Base-by-base conservation (phyloP, 2,113 vertebrate genomes). In the Marcusenius ussheri region DNA sequence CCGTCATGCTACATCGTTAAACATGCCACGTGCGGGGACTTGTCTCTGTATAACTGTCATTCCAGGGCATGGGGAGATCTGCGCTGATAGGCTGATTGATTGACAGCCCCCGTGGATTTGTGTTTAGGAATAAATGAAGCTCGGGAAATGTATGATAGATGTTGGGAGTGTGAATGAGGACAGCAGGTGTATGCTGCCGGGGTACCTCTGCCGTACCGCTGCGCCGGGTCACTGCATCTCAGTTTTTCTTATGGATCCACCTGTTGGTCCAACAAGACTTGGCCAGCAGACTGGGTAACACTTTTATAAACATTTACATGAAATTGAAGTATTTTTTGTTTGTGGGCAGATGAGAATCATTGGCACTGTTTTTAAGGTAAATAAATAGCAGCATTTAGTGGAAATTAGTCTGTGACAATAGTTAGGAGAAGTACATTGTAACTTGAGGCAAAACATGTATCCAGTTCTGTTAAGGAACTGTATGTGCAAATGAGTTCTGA, bases 61-160 rank as follows among this genome's bases (percentile, higher is more conserved):
- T 47, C 19, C 45, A 5, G 46, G 31, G 42, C 24, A 21, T 77
- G 93, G 93, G 91, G 15, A 89, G 45, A 21, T 21, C 27, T 45
- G 88, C 88, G 90, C 88, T 93, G 90, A 91, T 92, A 91, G 89
- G 91, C 90, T 62, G 13, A 47, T 85, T 85, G 46, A 45, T 27
- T 49, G 46, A 85, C 83, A 85, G 83, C 83, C 83, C 11, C 45
- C 0, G 8, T 86, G 83, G 42, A 21, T 47, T 50, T 86, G 45
- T 13, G 21, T 49, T 86, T 86, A 47, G 83, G 83, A 47, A 27
- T n/a, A 49, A 49, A 27, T 49, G 83, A 85, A 85, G 21, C 35
- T 80, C 31, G 17, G 74, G 74, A 80, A 80, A 80, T 80, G 35
- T 42, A 5, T 80, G 74, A 80, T 80, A 42, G 35, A 80, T 80